Evolutionary conservation across 92 coral and sea anemone genomes (phyloP).

Genomic region (Palythoa grandis): DNA sequence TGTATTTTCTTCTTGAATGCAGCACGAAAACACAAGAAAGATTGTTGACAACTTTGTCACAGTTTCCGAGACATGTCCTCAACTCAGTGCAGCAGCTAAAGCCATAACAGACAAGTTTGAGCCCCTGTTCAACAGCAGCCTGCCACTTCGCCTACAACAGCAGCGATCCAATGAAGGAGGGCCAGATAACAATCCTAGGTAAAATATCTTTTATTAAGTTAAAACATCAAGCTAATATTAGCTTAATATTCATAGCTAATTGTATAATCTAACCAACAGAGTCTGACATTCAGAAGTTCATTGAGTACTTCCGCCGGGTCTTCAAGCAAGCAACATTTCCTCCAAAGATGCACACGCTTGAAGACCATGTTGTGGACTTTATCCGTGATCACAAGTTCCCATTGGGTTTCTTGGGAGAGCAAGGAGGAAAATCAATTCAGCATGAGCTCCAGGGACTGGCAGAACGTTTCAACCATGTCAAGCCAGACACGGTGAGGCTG

Average conservation of each 20-base stretch:
- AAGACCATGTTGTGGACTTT: constrained; percentile 2
- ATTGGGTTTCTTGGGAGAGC: constrained; percentile 4
- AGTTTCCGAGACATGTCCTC: not conserved
- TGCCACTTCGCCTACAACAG: constrained; percentile 31
- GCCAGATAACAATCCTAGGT: constrained; percentile 14
- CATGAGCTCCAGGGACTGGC: not conserved
- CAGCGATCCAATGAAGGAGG: constrained; percentile 13
- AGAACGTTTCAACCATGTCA: not conserved
- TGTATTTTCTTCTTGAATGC: not conserved
- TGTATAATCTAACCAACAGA: constrained; percentile 12
- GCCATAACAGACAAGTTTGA: not conserved
- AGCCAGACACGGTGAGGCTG: not conserved
- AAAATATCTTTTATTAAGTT: not conserved
- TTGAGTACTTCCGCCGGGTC: not conserved
- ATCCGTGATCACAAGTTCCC: not conserved
- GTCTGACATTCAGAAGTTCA: not conserved
- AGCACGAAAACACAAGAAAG: constrained; percentile 22
- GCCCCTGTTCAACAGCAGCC: constrained; percentile 20
- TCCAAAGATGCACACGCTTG: constrained; percentile 11
- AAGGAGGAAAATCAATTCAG: constrained; percentile 2
- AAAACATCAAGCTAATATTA: not conserved
- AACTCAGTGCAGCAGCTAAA: not conserved
- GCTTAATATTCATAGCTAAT: not conserved
- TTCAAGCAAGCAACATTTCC: constrained; percentile 22
- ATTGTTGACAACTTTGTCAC: constrained; percentile 8